A percentile compares a stretch with the other conserved stretches of the same genome.
These are phyloP conservation scores for Notothenia rossii DNA, from an alignment of 2,113 vertebrate species.

Conservation along the genomic window DNA sequence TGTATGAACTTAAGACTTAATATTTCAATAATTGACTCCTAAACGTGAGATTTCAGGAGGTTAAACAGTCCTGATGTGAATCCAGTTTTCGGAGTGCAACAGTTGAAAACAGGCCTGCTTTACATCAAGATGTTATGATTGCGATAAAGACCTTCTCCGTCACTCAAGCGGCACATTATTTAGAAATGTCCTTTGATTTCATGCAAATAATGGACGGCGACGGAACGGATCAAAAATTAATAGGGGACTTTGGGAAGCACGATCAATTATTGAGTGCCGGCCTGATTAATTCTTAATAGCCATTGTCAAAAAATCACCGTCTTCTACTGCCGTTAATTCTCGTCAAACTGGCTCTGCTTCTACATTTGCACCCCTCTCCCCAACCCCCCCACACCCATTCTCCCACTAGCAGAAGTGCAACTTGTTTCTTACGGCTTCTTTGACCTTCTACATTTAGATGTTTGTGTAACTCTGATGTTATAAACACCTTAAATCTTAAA, in stretches of 20 bases:
- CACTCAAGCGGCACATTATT: constrained; percentile 74
- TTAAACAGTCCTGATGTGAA: constrained; percentile 3
- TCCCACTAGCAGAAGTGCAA: constrained; percentile 4
- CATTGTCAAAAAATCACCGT: constrained; percentile 84
- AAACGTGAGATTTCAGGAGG: not conserved
- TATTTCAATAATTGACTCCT: constrained; percentile 9
- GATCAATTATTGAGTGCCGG: constrained; percentile 82
- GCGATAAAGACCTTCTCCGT: constrained; percentile 33
- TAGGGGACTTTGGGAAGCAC: constrained; percentile 81
- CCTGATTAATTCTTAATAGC: constrained; percentile 86
- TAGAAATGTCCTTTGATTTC: constrained; percentile 79
- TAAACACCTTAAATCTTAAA: not conserved
- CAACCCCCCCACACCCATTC: too few species aligned
- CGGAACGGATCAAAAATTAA: constrained; percentile 84
- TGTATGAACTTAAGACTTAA: not conserved
- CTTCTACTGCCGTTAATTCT: constrained; percentile 77
- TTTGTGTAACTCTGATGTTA: not conserved
- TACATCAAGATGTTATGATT: constrained; percentile 1
- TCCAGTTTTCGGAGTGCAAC: not conserved
- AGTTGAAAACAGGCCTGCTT: constrained; percentile 7
- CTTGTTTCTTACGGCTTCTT: constrained; percentile 1
- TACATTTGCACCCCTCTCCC: not conserved
- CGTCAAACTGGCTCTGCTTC: constrained; percentile 62
- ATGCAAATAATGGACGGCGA: constrained; percentile 82
- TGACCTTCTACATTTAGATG: not conserved